These are phyloP conservation scores for Ormyrus rosae DNA, from an alignment of 2,888 invertebrate species.

Conservation along the genomic window DNA sequence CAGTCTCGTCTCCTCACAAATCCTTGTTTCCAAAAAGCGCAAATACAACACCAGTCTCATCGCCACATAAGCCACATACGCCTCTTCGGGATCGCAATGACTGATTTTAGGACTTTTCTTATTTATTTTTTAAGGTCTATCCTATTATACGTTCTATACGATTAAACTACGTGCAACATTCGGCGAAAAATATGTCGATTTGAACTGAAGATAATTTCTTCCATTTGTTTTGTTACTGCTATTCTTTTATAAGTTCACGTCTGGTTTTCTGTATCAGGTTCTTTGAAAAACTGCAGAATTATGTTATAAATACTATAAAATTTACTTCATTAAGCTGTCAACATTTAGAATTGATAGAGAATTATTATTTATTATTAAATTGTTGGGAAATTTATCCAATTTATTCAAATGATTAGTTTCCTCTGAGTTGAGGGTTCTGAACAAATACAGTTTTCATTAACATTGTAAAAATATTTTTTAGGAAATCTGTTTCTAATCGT, in stretches of 20 bases:
- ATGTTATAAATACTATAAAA: conserved; percentile 45
- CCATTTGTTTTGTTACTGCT: conserved; percentile 42
- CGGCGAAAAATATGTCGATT: background rate
- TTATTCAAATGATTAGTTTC: conserved; percentile 10
- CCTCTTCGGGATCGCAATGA: conserved; percentile 57
- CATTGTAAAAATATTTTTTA: conserved; percentile 45
- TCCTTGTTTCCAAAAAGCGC: conserved; percentile 51
- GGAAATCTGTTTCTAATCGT: conserved; percentile 44
- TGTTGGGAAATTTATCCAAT: conserved; percentile 52
- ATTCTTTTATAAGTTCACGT: conserved; percentile 8
- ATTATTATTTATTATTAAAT: conserved; percentile 50
- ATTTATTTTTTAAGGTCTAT: conserved; percentile 20
- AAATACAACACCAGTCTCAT: conserved; percentile 52
- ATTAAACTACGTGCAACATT: conserved; percentile 9
- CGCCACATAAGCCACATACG: conserved; percentile 53
- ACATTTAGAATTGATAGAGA: conserved; percentile 38
- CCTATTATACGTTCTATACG: background rate
- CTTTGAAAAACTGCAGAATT: conserved; percentile 4
- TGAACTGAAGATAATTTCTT: conserved; percentile 31
- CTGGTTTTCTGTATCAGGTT: conserved; percentile 15
- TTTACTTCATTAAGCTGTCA: conserved; percentile 30
- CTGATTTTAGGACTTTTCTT: conserved; percentile 38
- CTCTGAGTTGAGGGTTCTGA: conserved; percentile 6
- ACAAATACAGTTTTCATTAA: conserved; percentile 26
- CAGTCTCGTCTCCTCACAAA: conserved; percentile 49